Base-by-base conservation (phyloP, 1,140 invertebrate species). In the Stegodyphus dumicola region DNA sequence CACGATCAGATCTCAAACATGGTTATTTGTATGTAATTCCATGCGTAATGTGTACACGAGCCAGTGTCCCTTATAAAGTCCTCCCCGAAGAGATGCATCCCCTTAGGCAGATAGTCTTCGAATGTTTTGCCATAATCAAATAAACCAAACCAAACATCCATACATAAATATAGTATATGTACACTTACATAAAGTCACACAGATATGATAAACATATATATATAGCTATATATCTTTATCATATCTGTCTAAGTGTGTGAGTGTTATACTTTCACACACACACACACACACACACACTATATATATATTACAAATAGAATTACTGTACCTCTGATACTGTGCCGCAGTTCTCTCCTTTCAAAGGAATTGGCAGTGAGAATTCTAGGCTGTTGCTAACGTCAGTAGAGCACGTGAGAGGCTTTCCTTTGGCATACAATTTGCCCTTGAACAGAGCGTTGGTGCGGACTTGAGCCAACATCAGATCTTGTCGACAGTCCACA, bases 361-460 rank as follows among this genome's bases (percentile, higher is more conserved):
- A 17, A 5, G 79, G 64, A 15, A 88, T 83, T 0, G 87, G 87
- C 6, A 88, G 53, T 33, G 66, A 49, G 70, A 88, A 88, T 18
- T 87, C 83, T 6, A 78, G 7, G 6, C 80, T 88, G 13, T 81
- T 81, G 51, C 48, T 74, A 5, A 88, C 64, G 52, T 88, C 87
- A 2, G 52, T 69, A 49, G 51, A 64, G 64, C 87, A 88, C 6
- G 86, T 79, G 17, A 79, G 2, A 1, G 87, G 87, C 54, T 83
- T 85, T 49, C 64, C 67, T 77, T 87, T 87, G 10, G 83, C 75
- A 18, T 88, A 88, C 1, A 88, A 67, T 73, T 88, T 88, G 7
- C 87, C 87, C 67, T 87, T 81, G 52, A 88, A 88, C 2, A 86
- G 53, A 7, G 74, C 60, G 70, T 88, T 88, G 4, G 87, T 77